Conservation (phyloP, 2,888 invertebrate genomes). For the Chrysopilus asiliformis region DNA sequence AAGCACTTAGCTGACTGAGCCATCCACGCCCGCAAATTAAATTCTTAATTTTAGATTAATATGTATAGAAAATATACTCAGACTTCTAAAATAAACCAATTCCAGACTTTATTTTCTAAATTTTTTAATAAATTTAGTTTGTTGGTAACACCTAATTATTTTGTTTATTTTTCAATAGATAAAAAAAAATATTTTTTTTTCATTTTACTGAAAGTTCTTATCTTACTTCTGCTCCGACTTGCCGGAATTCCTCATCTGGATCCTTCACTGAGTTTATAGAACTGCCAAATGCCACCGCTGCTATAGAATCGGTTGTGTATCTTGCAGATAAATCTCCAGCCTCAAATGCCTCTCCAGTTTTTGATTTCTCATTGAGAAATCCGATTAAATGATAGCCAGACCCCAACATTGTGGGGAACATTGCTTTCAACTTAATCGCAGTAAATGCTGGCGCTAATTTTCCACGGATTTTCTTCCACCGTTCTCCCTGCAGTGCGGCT, state of each 20-base stretch:
- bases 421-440: constrained; percentile 44
- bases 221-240: neutral
- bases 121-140: too few species aligned
- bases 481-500: constrained; percentile 41
- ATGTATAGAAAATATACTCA: too few species aligned
- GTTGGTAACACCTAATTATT: too few species aligned
- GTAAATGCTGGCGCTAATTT: constrained; percentile 49
- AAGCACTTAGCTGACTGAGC: too few species aligned
- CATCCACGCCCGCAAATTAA: too few species aligned
- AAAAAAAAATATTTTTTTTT: too few species aligned
- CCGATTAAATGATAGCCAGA: constrained; percentile 13
- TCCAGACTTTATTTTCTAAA: too few species aligned
- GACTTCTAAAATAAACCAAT: too few species aligned
- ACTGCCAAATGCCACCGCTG: constrained; percentile 27
- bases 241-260: constrained; percentile 19
- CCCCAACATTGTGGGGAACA: constrained; percentile 43
- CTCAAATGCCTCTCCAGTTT: constrained; percentile 37
- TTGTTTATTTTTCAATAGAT: too few species aligned
- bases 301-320: constrained; percentile 28
- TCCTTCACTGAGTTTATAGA: constrained; percentile 20
- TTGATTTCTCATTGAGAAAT: constrained; percentile 15
- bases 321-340: constrained; percentile 22
- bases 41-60: too few species aligned
- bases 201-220: too few species aligned
- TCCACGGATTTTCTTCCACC: constrained; percentile 46